These are phyloP conservation scores for Trypoxylon attenuatum DNA, from an alignment of 2,888 invertebrate genomes.

Conservation along the genomic window DNA sequence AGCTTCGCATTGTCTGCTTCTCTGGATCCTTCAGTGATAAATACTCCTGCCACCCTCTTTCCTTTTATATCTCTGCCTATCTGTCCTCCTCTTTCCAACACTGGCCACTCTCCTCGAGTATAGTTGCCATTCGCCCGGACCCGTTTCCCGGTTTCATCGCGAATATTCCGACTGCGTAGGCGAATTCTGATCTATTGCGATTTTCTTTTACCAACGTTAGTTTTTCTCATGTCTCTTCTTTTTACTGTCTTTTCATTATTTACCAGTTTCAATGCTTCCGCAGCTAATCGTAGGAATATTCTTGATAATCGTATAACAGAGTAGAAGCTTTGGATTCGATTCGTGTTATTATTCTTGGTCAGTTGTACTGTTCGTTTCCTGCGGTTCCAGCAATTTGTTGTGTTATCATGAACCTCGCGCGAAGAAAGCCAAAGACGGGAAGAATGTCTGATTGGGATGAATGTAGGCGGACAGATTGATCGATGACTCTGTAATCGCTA, in stretches of 20 bases:
- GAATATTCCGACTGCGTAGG: slow-evolving; percentile 36
- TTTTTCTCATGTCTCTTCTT: not conserved
- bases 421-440: slow-evolving; percentile 35
- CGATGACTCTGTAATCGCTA: slow-evolving; percentile 61
- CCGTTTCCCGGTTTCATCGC: slow-evolving; percentile 46
- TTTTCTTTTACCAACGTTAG: slow-evolving; percentile 22
- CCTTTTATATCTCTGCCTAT: slow-evolving; percentile 24
- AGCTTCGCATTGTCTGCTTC: slow-evolving; percentile 51
- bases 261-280: too few relatives aligned
- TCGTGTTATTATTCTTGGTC: too few relatives aligned
- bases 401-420: slow-evolving; percentile 28
- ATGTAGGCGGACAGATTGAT: slow-evolving; percentile 61
- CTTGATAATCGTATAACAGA: too few relatives aligned
- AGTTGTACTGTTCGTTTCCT: too few relatives aligned
- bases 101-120: not conserved
- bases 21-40: slow-evolving; percentile 54
- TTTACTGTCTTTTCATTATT: too few relatives aligned
- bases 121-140: slow-evolving; percentile 10
- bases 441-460: slow-evolving; percentile 37
- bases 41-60: slow-evolving; percentile 43
- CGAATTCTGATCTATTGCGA: slow-evolving; percentile 41
- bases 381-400: slow-evolving; percentile 35
- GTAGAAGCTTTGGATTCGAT: too few relatives aligned
- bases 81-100: slow-evolving; percentile 13
- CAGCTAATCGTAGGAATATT: too few relatives aligned